Percentiles rank a stretch among this genome's conserved stretches.
Conservation (phyloP, 2,888 invertebrate species). For the Coenonympha glycerion region DNA sequence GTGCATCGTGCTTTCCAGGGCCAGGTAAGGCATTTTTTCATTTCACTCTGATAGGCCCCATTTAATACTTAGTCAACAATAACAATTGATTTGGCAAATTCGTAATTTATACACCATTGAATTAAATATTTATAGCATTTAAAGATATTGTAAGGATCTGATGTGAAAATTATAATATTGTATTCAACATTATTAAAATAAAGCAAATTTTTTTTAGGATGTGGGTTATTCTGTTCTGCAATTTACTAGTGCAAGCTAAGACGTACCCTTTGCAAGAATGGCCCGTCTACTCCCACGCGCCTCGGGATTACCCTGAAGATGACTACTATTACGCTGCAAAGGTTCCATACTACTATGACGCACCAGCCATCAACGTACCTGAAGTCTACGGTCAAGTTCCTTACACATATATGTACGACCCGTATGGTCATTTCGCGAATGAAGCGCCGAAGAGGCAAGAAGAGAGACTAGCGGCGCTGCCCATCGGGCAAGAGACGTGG, state of each 20-base stretch:
- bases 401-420: conserved; percentile 64
- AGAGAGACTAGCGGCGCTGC: conserved; percentile 77
- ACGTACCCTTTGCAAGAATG: conserved; percentile 64
- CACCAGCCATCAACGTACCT: conserved; percentile 50
- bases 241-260: conserved; percentile 64
- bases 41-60: too few species aligned
- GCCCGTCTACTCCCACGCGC: conserved; percentile 69
- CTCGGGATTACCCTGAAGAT: conserved; percentile 72
- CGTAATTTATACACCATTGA: not conserved
- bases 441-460: conserved; percentile 78
- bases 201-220: conserved; percentile 44
- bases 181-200: not conserved
- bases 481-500: conserved; percentile 81
- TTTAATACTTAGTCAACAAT: too few species aligned
- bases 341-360: conserved; percentile 66
- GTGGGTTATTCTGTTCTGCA: conserved; percentile 61
- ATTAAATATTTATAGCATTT: not conserved
- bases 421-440: conserved; percentile 72
- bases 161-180: not conserved
- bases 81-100: not conserved
- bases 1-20: conserved; percentile 57
- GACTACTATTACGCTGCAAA: conserved; percentile 76
- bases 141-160: not conserved
- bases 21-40: conserved; percentile 48
- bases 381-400: conserved; percentile 62